Evolutionary conservation across 2,888 invertebrate species (phyloP).

Genomic region (Calliopum simillimum): DNA sequence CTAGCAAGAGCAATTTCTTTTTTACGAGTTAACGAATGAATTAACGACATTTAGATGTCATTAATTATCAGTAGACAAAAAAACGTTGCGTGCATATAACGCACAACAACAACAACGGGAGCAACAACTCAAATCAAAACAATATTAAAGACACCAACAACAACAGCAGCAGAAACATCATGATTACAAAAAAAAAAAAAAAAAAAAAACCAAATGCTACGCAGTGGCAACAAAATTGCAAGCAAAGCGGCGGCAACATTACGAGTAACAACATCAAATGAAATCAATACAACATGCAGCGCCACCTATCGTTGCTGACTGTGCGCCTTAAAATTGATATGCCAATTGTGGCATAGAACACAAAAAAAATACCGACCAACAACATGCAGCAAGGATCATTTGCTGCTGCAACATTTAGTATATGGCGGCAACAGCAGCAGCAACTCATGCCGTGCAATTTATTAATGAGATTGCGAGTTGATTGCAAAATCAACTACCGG

Average conservation of each 20-base stretch:
- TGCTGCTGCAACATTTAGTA: slow-evolving; percentile 41
- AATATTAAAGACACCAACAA: neutral
- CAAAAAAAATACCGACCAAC: slow-evolving; percentile 35
- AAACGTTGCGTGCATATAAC: neutral
- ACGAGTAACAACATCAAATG: neutral
- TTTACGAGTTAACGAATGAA: slow-evolving; percentile 33
- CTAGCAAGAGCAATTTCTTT: too few species aligned
- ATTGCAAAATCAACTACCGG: slow-evolving; percentile 52
- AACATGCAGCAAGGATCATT: slow-evolving; percentile 39
- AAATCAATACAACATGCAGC: slow-evolving; percentile 50
- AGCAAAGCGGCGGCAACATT: neutral
- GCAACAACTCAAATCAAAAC: slow-evolving; percentile 10
- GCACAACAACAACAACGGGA: slow-evolving; percentile 17
- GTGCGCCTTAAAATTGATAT: slow-evolving; percentile 50
- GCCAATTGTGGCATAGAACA: slow-evolving; percentile 46
- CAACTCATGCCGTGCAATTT: slow-evolving; percentile 62
- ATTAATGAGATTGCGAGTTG: slow-evolving; percentile 65
- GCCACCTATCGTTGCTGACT: slow-evolving; percentile 60
- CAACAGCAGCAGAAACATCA: slow-evolving; percentile 9
- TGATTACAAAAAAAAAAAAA: too few species aligned
- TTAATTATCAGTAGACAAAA: slow-evolving; percentile 47
- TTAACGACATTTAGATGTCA: slow-evolving; percentile 50
- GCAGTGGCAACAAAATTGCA: neutral
- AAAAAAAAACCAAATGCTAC: too few species aligned
- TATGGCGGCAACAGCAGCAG: slow-evolving; percentile 21